A percentile compares a stretch with the other conserved stretches of the same genome.
Conservation (phyloP, 2,797 vertebrate species). For the Calcarius lapponicus region DNA sequence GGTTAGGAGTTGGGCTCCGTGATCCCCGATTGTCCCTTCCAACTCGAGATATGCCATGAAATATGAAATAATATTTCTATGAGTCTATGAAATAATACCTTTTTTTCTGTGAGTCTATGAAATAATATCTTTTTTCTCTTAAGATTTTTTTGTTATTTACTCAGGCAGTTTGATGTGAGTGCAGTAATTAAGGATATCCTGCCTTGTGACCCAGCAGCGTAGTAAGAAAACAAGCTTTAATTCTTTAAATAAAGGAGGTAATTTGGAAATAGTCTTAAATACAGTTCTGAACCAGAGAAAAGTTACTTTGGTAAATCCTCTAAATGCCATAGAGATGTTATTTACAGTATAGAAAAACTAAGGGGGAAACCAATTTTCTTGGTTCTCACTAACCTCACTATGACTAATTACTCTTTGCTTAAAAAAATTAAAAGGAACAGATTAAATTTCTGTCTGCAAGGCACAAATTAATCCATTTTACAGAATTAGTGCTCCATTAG, state of each 20-base stretch:
- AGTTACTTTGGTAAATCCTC: slow-evolving; percentile 38
- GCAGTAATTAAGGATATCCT: too few relatives aligned
- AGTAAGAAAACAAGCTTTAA: neutral
- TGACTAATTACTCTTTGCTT: slow-evolving; percentile 69
- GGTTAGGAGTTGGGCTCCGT: neutral
- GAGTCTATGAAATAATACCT: rapidly evolving
- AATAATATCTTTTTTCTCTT: neutral
- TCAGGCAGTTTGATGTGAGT: rapidly evolving
- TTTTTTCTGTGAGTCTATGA: rapidly evolving
- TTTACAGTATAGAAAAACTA: slow-evolving; percentile 37
- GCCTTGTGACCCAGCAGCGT: neutral
- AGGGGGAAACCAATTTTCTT: slow-evolving; percentile 49
- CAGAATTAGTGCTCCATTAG: slow-evolving; percentile 75
- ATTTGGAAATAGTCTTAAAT: slow-evolving; percentile 52
- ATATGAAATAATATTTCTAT: too few relatives aligned
- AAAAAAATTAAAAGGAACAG: slow-evolving; percentile 70
- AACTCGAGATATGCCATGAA: neutral
- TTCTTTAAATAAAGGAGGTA: slow-evolving; percentile 1
- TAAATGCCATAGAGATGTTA: slow-evolving; percentile 43
- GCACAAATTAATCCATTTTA: slow-evolving; percentile 77
- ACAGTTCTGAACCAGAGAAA: slow-evolving; percentile 28
- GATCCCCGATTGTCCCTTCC: neutral
- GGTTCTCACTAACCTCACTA: slow-evolving; percentile 54
- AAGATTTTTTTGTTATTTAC: neutral
- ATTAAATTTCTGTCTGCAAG: slow-evolving; percentile 73